phyloP scores from a whole-genome alignment of 1,140 invertebrate genomes.

The Triops cancriformis region DNA sequence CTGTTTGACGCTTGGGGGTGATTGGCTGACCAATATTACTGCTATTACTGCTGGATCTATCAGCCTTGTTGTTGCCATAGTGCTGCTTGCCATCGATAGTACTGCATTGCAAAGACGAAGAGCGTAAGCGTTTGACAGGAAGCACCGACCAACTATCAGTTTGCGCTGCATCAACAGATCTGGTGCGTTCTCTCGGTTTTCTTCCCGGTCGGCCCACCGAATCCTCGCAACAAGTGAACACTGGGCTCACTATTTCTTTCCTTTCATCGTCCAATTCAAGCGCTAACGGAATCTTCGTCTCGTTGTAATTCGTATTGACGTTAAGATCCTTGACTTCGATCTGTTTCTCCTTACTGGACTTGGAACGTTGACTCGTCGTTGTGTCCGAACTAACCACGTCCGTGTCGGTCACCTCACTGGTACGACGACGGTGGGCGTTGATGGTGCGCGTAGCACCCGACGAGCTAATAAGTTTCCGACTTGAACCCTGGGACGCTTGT shows the following conservation, averaged over 20 bases:
- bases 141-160: background rate
- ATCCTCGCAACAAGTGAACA: background rate
- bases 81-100: background rate
- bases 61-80: background rate
- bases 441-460: background rate
- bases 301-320: background rate
- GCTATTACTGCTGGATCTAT: background rate
- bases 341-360: background rate
- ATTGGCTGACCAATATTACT: background rate
- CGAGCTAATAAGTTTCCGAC: conserved; percentile 4
- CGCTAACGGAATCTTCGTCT: background rate
- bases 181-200: background rate
- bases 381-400: background rate
- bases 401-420: background rate
- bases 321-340: background rate
- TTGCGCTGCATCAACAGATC: background rate
- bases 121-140: background rate
- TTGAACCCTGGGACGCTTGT: background rate
- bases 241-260: background rate
- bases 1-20: background rate
- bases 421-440: background rate
- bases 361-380: background rate
- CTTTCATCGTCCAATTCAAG: background rate
- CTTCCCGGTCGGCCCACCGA: background rate
- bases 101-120: background rate